Base-by-base conservation (phyloP, 2,888 invertebrate genomes). In the Thymelicus acteon region DNA sequence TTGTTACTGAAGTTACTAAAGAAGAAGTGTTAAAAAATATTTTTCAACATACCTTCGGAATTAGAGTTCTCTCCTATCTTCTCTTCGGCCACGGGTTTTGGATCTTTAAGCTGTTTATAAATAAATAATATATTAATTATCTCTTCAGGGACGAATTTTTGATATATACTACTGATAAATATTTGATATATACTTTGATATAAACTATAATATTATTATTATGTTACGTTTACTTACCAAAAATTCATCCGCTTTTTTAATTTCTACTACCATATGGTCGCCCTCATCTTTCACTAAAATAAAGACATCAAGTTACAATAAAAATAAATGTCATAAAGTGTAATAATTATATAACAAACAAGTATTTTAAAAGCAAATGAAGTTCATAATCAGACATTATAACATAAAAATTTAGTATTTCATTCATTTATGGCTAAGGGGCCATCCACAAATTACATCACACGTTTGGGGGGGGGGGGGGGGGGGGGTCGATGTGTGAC, bases 261-360 rank as follows among this genome's bases (percentile, higher is more conserved):
- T 89, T 85, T 93, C 91, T 24, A 93, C 88, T 10, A 93, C 82
- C 91, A 93, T 91, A 58, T 92, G 86, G 67, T 84, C 92, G 13
- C 83, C 87, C 73, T 86, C 86, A 77, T 92, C 91, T 84, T 89
- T 92, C 4, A 92, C 93, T 93, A 84, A 67, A 88, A 85, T 44
- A n/a, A 39, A 15, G 12, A 60, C 5, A 40, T 37, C 4, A 13
- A 49, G 52, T 31, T 39, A 68, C 85, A 83, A 2, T 83, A 7
- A 37, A n/a, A 48, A 19, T 57, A 12, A 5, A 19, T 24, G 37
- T 37, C 13, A 12, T 39, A 10, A 19, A 82, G 85, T 44, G 15
- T 6, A 13, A 7, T 40, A 37, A 15, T 60, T 13, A 4, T 13
- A 4, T 31, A 13, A 3, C 13, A 40, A 40, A 60, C 37, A 4